phyloP scores from a whole-genome alignment of 2,888 invertebrate species.

The Crocallis elinguaria region DNA sequence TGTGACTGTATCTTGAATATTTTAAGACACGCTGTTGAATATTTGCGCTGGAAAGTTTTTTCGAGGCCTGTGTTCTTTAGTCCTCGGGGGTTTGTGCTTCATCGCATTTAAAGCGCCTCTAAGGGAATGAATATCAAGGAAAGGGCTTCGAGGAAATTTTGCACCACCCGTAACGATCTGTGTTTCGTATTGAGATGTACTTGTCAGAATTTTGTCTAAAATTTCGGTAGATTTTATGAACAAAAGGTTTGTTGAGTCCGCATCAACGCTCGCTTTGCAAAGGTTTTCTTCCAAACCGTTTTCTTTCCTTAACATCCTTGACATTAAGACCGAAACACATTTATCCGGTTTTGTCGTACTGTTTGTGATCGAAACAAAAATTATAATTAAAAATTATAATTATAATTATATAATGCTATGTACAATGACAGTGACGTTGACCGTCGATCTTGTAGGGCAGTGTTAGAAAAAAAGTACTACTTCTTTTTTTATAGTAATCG shows the following conservation, averaged over 20 bases:
- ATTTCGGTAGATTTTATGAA: conserved; percentile 22
- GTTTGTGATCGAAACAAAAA: too few species aligned
- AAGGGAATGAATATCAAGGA: conserved; percentile 47
- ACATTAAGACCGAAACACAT: not conserved
- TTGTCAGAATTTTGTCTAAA: conserved; percentile 28
- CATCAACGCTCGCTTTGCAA: conserved; percentile 4
- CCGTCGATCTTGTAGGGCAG: too few species aligned
- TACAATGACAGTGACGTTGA: too few species aligned
- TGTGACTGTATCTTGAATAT: conserved; percentile 67
- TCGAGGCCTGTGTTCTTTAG: conserved; percentile 46
- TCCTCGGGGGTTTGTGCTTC: conserved; percentile 56
- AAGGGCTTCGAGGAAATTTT: conserved; percentile 43
- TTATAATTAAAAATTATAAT: too few species aligned
- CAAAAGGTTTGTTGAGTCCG: conserved; percentile 17
- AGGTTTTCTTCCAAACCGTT: conserved; percentile 4
- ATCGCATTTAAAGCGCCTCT: conserved; percentile 55
- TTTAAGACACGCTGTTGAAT: conserved; percentile 57
- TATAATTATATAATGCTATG: too few species aligned
- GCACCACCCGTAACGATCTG: conserved; percentile 44
- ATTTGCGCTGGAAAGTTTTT: conserved; percentile 51
- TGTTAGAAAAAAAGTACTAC: too few species aligned
- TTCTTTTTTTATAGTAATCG: too few species aligned
- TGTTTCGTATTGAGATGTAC: conserved; percentile 38
- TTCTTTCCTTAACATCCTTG: not conserved
- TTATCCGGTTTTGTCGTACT: not conserved